phyloP scores from a whole-genome alignment of 2,797 vertebrate genomes.

The Anas capensis region DNA sequence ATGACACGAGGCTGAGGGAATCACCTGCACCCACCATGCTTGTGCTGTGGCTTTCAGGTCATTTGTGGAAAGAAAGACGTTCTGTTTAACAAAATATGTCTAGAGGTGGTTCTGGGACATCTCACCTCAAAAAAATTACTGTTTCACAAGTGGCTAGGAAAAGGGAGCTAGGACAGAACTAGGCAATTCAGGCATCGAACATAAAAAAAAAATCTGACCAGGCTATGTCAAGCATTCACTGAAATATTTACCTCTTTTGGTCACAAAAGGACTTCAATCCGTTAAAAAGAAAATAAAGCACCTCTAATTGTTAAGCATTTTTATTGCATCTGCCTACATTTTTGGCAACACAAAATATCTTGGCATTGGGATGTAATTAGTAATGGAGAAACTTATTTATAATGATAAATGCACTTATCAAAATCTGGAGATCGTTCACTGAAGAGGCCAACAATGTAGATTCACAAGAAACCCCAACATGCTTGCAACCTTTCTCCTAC shows the following conservation, averaged over 20 bases:
- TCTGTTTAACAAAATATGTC: background rate
- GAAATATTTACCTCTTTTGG: background rate
- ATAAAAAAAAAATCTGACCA: background rate
- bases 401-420: background rate
- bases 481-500: background rate
- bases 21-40: background rate
- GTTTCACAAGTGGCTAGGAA: background rate
- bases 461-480: background rate
- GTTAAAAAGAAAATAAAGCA: background rate
- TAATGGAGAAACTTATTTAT: background rate
- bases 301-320: background rate
- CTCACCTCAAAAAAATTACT: background rate
- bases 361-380: background rate
- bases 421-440: background rate
- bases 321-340: background rate
- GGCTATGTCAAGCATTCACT: background rate
- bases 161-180: background rate
- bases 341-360: background rate
- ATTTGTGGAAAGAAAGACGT: background rate
- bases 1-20: background rate
- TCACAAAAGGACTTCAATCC: background rate
- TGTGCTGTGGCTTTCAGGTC: background rate
- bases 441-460: background rate
- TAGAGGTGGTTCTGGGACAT: background rate
- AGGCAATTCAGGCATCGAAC: background rate